phyloP scores from a whole-genome alignment of 2,113 vertebrate species.

The Halichoeres trimaculatus region DNA sequence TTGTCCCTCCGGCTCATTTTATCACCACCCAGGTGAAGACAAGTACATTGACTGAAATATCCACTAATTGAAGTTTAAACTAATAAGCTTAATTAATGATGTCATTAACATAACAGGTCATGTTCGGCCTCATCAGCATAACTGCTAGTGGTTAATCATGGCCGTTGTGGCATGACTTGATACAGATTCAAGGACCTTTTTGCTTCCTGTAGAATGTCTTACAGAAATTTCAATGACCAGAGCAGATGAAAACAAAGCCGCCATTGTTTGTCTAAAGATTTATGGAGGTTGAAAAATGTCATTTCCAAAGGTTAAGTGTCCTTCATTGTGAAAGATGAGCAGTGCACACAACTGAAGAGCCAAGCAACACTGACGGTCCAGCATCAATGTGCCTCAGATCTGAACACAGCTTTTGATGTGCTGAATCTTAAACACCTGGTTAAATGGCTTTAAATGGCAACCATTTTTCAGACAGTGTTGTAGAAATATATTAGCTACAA shows the following conservation, averaged over 20 bases:
- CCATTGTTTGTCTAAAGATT: conserved; percentile 4
- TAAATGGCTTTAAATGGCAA: too few species aligned
- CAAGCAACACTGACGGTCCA: background rate
- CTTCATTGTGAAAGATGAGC: background rate
- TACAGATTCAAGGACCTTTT: conserved; percentile 40
- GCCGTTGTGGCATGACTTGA: conserved; percentile 46
- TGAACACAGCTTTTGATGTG: too few species aligned
- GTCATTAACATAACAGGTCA: conserved; percentile 46
- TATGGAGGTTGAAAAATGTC: background rate
- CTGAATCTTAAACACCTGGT: too few species aligned
- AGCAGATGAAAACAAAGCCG: background rate
- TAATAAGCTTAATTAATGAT: conserved; percentile 57
- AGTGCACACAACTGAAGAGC: background rate
- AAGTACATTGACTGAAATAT: conserved; percentile 36
- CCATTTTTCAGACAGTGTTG: too few species aligned
- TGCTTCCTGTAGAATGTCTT: conserved; percentile 9
- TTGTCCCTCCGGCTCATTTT: conserved; percentile 29
- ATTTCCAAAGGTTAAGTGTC: conserved; percentile 16
- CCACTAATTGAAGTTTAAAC: conserved; percentile 36
- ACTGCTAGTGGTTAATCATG: conserved; percentile 46
- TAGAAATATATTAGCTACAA: too few species aligned
- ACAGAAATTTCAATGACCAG: conserved; percentile 29
- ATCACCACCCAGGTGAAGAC: conserved; percentile 41
- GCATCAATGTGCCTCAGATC: background rate
- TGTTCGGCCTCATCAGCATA: conserved; percentile 51